Conservation (phyloP, 2,888 invertebrate species). For the Aradus depressus region DNA sequence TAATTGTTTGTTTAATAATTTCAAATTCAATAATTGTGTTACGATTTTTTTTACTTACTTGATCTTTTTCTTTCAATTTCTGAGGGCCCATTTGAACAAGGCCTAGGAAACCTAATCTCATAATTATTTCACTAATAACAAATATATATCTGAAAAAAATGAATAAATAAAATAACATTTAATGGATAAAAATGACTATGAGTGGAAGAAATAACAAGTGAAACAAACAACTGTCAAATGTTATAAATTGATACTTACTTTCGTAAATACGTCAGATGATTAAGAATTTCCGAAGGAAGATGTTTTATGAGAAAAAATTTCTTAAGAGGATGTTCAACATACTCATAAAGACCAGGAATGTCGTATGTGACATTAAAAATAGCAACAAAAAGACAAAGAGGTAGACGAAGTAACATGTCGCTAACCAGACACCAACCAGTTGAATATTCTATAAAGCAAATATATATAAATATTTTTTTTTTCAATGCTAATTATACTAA, state of each 20-base stretch:
- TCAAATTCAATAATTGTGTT: no score
- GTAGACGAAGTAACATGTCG: conserved; percentile 57
- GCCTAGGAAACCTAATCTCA: conserved; percentile 53
- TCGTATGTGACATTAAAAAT: conserved; percentile 48
- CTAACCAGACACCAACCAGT: conserved; percentile 57
- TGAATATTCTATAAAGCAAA: conserved; percentile 40
- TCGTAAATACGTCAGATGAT: conserved; percentile 26
- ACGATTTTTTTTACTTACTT: no score
- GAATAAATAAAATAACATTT: conserved; percentile 1
- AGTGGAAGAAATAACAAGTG: not conserved
- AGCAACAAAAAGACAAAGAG: conserved; percentile 56
- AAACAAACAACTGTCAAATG: not conserved
- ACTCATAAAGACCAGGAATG: conserved; percentile 46
- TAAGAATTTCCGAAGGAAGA: conserved; percentile 42
- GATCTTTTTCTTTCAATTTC: conserved; percentile 53
- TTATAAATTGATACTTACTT: conserved; percentile 22
- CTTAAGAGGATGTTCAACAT: conserved; percentile 53
- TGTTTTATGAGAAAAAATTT: conserved; percentile 52
- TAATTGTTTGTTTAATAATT: no score
- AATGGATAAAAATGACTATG: not conserved
- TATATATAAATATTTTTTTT: no score
- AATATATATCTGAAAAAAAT: conserved; percentile 43
- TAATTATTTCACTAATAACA: conserved; percentile 45
- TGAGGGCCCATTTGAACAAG: conserved; percentile 56
- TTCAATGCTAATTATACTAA: no score